Base-by-base conservation (phyloP, 1,140 invertebrate genomes). In the Cydia strobilella region DNA sequence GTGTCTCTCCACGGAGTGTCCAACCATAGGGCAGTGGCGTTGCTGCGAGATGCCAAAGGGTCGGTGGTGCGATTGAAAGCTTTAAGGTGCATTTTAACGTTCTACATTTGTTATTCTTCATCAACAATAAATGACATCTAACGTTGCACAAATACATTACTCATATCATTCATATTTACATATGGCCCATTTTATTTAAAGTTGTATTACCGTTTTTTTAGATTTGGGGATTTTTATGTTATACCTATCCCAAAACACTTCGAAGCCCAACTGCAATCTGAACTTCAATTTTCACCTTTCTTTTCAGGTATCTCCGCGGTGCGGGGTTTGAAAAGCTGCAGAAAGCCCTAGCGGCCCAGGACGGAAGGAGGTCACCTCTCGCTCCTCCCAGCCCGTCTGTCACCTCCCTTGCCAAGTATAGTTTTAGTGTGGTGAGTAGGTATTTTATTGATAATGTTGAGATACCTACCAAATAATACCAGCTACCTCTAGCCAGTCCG, bases 261-360 rank as follows among this genome's bases (percentile, higher is more conserved):
- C 12, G 42, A 45, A 42, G 10, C 39, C 10, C 2, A 45, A 39
- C 35, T 39, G 35, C 9, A 39, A 45, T 4, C 0, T 15, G 12
- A 45, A 15, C 15, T 45, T 45, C 13, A 45, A 45, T 45, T 45
- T 75, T 51, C 12, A 3, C 31, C 12, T 74, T 20, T 63, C 13
- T 63, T 71, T 78, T 1, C 74, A 94, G 98, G 75, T 98, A 98
- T 91, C 94, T 98, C 42, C 94, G 97, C 73, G 98, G 97, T 20
- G 96, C 97, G 77, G 98, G 98, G 91, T 98, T 96, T 94, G 97
- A 98, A 84, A 96, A 97, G 87, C 94, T 98, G 6, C 97, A 98
- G 89, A 95, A 96, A 83, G 97, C 97, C 25, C 95, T 97, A 72
- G 95, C 96, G 69, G 96, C 96, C 12, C 96, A 95, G 84, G 96